Base-by-base conservation (phyloP, 92 coral and sea anemone genomes). In the Porites cylindrica region DNA sequence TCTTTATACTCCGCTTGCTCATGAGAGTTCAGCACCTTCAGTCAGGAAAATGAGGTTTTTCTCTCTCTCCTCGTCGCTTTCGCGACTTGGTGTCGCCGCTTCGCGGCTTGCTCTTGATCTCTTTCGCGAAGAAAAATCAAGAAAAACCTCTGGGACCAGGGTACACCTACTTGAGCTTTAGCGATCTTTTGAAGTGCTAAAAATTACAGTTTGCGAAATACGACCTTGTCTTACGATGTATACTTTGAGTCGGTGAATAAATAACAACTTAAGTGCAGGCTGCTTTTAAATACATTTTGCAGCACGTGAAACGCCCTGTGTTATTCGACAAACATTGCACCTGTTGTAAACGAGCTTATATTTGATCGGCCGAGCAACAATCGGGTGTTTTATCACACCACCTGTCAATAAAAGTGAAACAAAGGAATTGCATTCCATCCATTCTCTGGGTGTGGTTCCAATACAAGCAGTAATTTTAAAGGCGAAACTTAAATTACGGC, bases 241-340 rank as follows among this genome's bases (percentile, higher is more conserved):
- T 77, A n/a, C 23, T 72, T 56, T 56, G 6, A 56, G 0, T 21
- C 47, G 24, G 63, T 74, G 74, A 47, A 47, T 21, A 73, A 73
- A 61, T 51, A 51, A 13, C 21, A 8, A 52, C 62, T 26, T 9
- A 50, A 52, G 29, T 60, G 66, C 47, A 38, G 47, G 47, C 47
- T 38, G 53, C 65, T 63, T 83, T 59, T 14, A 83, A 83, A 66
- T 47, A 51, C 56, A 59, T 16, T 19, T 19, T 82, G 75, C 21
- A 58, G 70, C 61, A 24, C 81, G 78, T 72, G 72, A 50, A 38
- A 64, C 87, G 87, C 87, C 81, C 63, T 72, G 43, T n/a, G 19
- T 73, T 62, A 83, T 65, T 47, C 51, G 74, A 23, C 65, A 52
- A 24, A 62, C 62, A 73, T 53, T 51, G 60, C 72, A 7, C 80